phyloP scores from a whole-genome alignment of 2,797 vertebrate genomes.

The Acrossocheilus fasciatus region DNA sequence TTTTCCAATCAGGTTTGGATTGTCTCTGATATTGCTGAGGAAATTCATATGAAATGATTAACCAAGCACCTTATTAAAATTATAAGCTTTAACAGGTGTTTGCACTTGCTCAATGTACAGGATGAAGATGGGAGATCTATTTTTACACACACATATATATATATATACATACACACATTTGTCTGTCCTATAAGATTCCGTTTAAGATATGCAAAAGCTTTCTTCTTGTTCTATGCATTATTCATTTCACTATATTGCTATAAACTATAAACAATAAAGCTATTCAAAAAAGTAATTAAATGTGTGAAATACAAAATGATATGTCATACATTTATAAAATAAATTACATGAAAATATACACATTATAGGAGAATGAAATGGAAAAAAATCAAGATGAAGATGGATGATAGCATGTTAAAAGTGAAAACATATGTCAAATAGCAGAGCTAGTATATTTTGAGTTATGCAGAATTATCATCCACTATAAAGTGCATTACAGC shows the following conservation, averaged over 20 bases:
- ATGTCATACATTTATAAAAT: neutral
- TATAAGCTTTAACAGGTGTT: conserved; percentile 16
- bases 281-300: neutral
- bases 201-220: neutral
- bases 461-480: neutral
- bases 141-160: neutral
- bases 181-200: neutral
- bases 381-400: neutral
- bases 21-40: neutral
- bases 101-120: too few relatives aligned
- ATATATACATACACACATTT: neutral
- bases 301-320: neutral
- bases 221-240: neutral
- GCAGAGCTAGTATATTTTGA: neutral
- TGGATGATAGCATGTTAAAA: neutral
- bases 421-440: neutral
- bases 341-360: neutral
- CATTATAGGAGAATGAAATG: neutral
- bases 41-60: neutral
- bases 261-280: neutral
- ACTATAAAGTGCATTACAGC: neutral
- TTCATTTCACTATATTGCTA: neutral
- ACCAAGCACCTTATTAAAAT: neutral
- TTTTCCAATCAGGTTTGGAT: neutral
- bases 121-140: neutral